A percentile compares a stretch with the other conserved stretches of the same genome.
These are phyloP conservation scores for Elymnias hypermnestra DNA, from an alignment of 1,140 invertebrate genomes.

Conservation along the genomic window DNA sequence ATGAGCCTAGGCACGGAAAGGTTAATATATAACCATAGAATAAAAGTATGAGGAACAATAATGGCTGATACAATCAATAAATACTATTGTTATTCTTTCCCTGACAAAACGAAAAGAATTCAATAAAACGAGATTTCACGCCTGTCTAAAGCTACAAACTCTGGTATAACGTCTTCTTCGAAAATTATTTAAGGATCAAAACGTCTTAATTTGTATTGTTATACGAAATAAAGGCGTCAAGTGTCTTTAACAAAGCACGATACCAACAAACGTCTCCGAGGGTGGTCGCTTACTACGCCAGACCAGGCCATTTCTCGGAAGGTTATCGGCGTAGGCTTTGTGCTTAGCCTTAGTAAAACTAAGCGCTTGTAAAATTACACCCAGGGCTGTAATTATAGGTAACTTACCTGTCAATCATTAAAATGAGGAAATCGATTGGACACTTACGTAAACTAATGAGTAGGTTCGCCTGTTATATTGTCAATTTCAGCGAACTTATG, in stretches of 20 bases:
- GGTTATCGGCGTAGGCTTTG: conserved; percentile 48
- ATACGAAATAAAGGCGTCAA: conserved; percentile 47
- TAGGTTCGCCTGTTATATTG: neutral
- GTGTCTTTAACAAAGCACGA: conserved; percentile 46
- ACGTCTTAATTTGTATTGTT: conserved; percentile 42
- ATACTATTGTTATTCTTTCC: too few relatives aligned
- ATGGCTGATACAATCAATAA: too few relatives aligned
- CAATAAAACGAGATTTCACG: conserved; percentile 13
- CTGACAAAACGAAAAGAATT: too few relatives aligned
- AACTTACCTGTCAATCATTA: conserved; percentile 21
- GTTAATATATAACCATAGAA: too few relatives aligned
- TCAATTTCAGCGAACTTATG: neutral
- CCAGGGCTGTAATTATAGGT: conserved; percentile 49
- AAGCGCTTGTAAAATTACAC: conserved; percentile 46
- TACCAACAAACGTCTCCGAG: conserved; percentile 47
- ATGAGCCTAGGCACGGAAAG: too few relatives aligned
- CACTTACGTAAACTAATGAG: conserved; percentile 9
- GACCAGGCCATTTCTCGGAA: conserved; percentile 52
- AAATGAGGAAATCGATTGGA: conserved; percentile 14
- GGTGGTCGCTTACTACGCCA: conserved; percentile 52
- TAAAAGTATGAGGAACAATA: too few relatives aligned
- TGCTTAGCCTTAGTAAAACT: conserved; percentile 36
- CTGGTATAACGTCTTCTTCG: conserved; percentile 16
- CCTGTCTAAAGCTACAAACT: conserved; percentile 11
- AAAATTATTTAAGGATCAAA: conserved; percentile 23